phyloP scores from a whole-genome alignment of 2,113 vertebrate species.

The Eublepharis macularius region DNA sequence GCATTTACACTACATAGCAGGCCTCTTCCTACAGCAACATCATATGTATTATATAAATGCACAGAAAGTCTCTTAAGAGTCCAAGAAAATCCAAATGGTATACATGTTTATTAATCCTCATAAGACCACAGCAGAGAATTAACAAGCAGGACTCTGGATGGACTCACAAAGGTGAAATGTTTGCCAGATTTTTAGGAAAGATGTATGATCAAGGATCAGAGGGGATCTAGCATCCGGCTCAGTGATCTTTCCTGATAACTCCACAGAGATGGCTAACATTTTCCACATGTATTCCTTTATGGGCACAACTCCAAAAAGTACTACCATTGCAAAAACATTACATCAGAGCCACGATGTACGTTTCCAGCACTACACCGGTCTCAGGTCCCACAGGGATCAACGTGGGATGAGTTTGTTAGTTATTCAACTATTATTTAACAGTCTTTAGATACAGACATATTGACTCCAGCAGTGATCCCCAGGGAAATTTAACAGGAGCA shows the following conservation, averaged over 20 bases:
- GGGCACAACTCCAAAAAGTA: neutral
- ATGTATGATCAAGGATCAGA: neutral
- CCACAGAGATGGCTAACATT: neutral
- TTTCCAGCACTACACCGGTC: neutral
- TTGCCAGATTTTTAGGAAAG: neutral
- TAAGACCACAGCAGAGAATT: neutral
- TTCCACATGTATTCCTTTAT: neutral
- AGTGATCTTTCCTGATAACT: neutral
- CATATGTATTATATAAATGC: neutral
- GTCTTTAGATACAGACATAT: constrained; percentile 8
- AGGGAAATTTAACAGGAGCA: constrained; percentile 8
- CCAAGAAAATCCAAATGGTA: neutral
- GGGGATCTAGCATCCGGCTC: neutral
- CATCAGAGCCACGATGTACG: constrained; percentile 1
- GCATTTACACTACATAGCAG: neutral
- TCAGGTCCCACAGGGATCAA: neutral
- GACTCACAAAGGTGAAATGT: neutral
- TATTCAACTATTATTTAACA: neutral
- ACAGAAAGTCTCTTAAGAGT: neutral
- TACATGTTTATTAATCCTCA: neutral
- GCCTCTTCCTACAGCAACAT: neutral
- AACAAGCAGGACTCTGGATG: neutral
- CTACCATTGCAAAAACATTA: constrained; percentile 1
- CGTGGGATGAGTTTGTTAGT: constrained; percentile 6
- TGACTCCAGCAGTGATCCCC: neutral